Evolutionary conservation across 1,140 invertebrate species (phyloP).

Genomic region (Tachypleus tridentatus): DNA sequence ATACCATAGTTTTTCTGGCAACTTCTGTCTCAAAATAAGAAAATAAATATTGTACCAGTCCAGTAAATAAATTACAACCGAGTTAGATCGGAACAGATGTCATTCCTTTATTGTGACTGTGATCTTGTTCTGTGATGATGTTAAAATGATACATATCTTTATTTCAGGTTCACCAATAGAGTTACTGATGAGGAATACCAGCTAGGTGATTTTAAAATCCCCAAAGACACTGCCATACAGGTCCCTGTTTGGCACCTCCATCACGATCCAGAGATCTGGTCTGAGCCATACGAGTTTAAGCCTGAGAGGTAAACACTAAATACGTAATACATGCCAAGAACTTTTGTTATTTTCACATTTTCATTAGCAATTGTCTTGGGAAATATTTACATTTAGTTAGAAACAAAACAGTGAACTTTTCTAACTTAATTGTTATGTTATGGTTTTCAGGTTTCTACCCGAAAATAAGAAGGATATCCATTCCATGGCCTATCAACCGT

Average conservation of each 20-base stretch:
- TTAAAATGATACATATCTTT: not conserved
- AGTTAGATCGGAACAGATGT: too few relatives aligned
- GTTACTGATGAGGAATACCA: slow-evolving; percentile 20
- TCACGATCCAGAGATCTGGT: slow-evolving; percentile 34
- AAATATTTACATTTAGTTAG: too few relatives aligned
- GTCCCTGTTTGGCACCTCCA: slow-evolving; percentile 36
- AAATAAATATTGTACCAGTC: too few relatives aligned
- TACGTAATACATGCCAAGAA: not conserved
- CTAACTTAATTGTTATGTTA: too few relatives aligned
- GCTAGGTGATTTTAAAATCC: slow-evolving; percentile 29
- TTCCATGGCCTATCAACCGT: slow-evolving; percentile 36
- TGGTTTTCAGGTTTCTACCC: slow-evolving; percentile 10
- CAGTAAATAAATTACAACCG: too few relatives aligned
- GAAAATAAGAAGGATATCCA: slow-evolving; percentile 25
- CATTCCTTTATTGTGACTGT: too few relatives aligned
- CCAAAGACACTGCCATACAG: slow-evolving; percentile 29
- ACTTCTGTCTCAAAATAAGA: too few relatives aligned
- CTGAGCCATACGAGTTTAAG: slow-evolving; percentile 36
- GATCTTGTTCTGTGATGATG: too few relatives aligned
- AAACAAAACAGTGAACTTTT: too few relatives aligned
- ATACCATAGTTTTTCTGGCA: too few relatives aligned
- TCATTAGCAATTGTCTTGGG: too few relatives aligned
- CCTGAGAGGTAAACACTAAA: slow-evolving; percentile 32
- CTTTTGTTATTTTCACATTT: too few relatives aligned
- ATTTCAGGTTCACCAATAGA: slow-evolving; percentile 22